phyloP scores from a whole-genome alignment of 1,140 invertebrate species.

The Psilanteris sp. region DNA sequence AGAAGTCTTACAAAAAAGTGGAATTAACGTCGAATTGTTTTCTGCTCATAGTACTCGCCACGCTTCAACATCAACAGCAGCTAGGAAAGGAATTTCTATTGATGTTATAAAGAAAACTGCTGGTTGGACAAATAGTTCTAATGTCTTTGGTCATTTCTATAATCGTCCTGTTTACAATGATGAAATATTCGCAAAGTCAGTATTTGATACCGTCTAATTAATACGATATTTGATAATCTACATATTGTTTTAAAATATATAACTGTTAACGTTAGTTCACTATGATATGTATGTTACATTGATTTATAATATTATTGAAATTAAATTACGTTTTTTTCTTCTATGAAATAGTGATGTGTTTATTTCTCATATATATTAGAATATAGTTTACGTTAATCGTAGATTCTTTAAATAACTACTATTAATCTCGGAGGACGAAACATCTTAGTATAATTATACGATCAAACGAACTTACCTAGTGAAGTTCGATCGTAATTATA shows the following conservation, averaged over 20 bases:
- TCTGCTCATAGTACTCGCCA: slow-evolving; percentile 68
- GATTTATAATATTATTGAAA: too few species aligned
- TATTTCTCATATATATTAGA: neutral
- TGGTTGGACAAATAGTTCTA: slow-evolving; percentile 62
- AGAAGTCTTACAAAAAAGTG: slow-evolving; percentile 9
- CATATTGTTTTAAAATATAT: too few species aligned
- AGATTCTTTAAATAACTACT: neutral
- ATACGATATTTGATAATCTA: too few species aligned
- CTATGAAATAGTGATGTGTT: neutral
- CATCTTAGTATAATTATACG: too few species aligned
- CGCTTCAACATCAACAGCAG: slow-evolving; percentile 67
- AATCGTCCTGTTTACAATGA: slow-evolving; percentile 34
- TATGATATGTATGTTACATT: too few species aligned
- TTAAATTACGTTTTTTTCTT: too few species aligned
- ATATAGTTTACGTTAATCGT: neutral
- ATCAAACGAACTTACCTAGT: too few species aligned
- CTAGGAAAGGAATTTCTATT: slow-evolving; percentile 46
- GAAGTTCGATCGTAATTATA: too few species aligned
- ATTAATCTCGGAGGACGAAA: too few species aligned
- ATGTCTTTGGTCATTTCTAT: slow-evolving; percentile 66
- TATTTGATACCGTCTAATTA: too few species aligned
- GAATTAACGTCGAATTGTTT: slow-evolving; percentile 46
- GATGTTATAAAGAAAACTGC: slow-evolving; percentile 66
- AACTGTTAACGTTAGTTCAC: too few species aligned
- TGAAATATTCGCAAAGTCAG: too few species aligned